Base-by-base conservation (phyloP, 2,113 vertebrate species). In the Micronycteris hirsuta region DNA sequence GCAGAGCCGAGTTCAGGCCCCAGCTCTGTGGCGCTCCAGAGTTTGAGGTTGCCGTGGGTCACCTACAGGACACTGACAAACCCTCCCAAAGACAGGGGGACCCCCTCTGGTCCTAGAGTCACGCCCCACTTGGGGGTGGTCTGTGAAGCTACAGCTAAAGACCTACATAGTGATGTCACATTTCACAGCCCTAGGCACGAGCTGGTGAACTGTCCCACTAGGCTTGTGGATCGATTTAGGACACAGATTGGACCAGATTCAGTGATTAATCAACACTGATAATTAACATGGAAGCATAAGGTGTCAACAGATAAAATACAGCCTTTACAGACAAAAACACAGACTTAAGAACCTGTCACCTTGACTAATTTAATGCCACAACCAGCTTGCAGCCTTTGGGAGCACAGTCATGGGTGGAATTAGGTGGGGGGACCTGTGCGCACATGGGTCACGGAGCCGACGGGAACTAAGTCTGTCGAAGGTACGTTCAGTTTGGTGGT, bases 11-110 rank as follows among this genome's bases (percentile, higher is more conserved):
- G 45, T 5, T 36, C 43, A 1, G 15, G 56, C 19, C 76, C 36
- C 22, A 36, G 43, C 41, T 22, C 24, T 0, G 0, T 0, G 24
- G 22, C 1, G 0, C 36, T 4, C 19, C 49, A 1, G 52, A 0
- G 3, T 28, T 17, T 4, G 9, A 70, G 31, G 28, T n/a, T 26
- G 28, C 1, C 1, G 0, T 6, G 1, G 0, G 5, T 49, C 74
- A 19, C 20, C 15, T 17, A 3, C 17, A 47, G 14, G 11, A 12
- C 45, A 8, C 14, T 45, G 4, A 7, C 82, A 68, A 17, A 17
- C 24, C 43, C 14, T n/a, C 16, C 41, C 65, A 3, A 0, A 36
- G 45, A 5, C 65, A 61, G 56, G 24, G 73, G 26, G 5, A 33
- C 9, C 38, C 26, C 47, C 16, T 13, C 41, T 43, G 38, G n/a